Conservation (phyloP, 2,113 vertebrate species). For the Riparia riparia region DNA sequence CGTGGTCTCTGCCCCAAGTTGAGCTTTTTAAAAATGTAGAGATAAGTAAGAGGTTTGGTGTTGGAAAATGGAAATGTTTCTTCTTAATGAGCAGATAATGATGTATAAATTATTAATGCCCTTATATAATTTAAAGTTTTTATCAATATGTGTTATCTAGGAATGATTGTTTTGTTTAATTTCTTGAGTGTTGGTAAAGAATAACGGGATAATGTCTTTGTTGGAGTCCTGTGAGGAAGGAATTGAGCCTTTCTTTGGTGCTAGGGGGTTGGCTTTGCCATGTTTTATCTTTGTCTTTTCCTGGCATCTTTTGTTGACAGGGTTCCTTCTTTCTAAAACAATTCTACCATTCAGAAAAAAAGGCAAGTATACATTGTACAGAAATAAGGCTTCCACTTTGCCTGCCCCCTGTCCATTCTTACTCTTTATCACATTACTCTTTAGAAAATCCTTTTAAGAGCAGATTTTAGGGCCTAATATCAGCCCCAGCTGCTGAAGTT, state of each 20-base stretch:
- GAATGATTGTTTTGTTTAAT: not conserved
- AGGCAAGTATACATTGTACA: not conserved
- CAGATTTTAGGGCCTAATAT: not conserved
- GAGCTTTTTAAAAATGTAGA: fast-evolving
- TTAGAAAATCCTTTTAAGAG: not conserved
- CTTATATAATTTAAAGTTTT: not conserved
- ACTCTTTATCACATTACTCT: not conserved
- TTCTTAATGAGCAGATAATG: not conserved
- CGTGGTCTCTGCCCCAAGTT: not conserved
- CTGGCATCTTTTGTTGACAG: not conserved
- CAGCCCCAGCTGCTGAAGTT: not conserved
- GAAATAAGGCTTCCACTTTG: not conserved
- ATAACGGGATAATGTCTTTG: not conserved
- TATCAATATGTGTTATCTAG: not conserved
- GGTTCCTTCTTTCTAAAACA: not conserved
- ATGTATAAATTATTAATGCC: not conserved
- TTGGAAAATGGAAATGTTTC: not conserved
- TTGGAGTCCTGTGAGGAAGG: not conserved
- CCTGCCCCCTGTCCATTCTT: not conserved
- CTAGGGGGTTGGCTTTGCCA: not conserved
- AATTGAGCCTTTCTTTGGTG: not conserved
- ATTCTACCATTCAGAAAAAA: not conserved
- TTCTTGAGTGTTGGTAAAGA: not conserved
- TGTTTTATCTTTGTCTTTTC: not conserved
- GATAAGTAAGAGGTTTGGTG: not conserved